phyloP scores from a whole-genome alignment of 2,113 vertebrate species.

The Chaetops frenatus region DNA sequence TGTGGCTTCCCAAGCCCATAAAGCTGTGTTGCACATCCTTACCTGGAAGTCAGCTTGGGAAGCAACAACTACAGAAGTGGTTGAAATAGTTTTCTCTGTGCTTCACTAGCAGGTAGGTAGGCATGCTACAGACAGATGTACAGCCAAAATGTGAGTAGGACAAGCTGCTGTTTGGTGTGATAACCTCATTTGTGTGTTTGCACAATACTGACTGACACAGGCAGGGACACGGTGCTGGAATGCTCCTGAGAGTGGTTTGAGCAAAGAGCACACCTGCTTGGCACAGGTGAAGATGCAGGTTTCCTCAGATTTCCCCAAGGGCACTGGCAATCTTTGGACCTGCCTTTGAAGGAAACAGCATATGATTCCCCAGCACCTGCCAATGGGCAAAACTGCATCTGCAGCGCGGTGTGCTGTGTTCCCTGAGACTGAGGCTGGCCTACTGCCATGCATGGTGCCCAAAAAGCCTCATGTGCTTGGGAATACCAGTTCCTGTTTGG shows the following conservation, averaged over 20 bases:
- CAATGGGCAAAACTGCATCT: neutral
- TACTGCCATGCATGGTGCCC: neutral
- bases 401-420: rapidly evolving
- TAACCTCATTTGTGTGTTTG: neutral
- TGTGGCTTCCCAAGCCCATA: neutral
- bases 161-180: rapidly evolving
- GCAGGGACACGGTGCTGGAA: neutral
- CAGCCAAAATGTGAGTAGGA: neutral
- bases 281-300: neutral
- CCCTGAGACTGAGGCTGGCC: neutral
- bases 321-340: neutral
- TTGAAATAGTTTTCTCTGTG: neutral
- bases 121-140: neutral
- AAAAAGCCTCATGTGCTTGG: neutral
- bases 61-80: neutral
- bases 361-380: neutral
- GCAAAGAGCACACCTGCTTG: neutral
- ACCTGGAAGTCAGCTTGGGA: neutral
- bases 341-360: neutral
- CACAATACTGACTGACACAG: neutral
- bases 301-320: neutral
- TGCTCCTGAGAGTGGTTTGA: neutral
- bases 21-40: neutral
- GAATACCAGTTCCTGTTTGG: neutral
- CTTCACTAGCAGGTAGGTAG: neutral